Base-by-base conservation (phyloP, 2,113 vertebrate genomes). In the Uropsilus gracilis region DNA sequence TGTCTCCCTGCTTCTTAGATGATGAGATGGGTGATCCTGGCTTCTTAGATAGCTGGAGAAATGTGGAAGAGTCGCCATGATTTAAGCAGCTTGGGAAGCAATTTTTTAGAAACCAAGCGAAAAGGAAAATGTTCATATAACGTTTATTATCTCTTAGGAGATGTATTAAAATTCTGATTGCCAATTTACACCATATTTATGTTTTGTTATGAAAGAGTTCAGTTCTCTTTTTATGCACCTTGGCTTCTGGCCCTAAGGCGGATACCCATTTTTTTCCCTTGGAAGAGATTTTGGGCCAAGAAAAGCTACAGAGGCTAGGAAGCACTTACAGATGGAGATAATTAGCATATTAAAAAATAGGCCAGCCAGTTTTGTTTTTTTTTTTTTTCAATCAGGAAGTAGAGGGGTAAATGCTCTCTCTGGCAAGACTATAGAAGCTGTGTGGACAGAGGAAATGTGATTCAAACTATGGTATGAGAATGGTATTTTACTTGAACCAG, bases 331-430 rank as follows among this genome's bases (percentile, higher is more conserved):
- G 97, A 97, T 97, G 97, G 94, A 94, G 97, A 94, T 94, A 90
- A 97, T 97, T 97, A 97, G 97, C 97, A 97, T 97, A 97, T 97
- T 97, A 97, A 97, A 97, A 55, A 96, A 97, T 97, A 97, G 95
- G 95, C 84, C 96, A 97, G 96, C 94, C 95, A 96, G 88, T 53
- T 61, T 91, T 96, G 87, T 96, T 96, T 69, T 95, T 91, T 96
- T 90, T 96, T 96, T 69, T 95, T 96, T 85, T 80, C 4, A 92
- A 97, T 96, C 96, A 97, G 96, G 97, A 97, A 97, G 96, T 92
- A 86, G 81, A 94, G 39, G 94, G 64, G 96, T 96, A 96, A 97
- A 97, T 90, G 73, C 90, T 94, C 96, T 96, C 86, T 93, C 95
- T 97, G 97, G 96, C 97, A 94, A 92, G 93, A 95, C 95, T 96